phyloP scores from a whole-genome alignment of 2,797 vertebrate species.

The Morelia viridis region DNA sequence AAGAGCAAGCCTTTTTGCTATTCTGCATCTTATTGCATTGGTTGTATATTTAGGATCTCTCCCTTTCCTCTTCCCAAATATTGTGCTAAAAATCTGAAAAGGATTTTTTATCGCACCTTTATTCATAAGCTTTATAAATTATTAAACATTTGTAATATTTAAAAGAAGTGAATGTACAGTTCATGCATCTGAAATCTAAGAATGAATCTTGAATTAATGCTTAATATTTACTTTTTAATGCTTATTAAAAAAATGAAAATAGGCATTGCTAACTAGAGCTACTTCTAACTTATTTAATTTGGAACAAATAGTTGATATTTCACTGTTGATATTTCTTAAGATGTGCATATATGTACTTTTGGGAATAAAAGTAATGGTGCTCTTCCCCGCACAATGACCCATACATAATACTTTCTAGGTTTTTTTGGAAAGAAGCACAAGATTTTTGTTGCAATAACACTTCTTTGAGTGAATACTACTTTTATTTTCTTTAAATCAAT shows the following conservation, averaged over 20 bases:
- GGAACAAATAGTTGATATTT: constrained; percentile 16
- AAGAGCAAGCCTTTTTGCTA: constrained; percentile 51
- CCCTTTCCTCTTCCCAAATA: constrained; percentile 42
- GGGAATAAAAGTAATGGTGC: constrained; percentile 9
- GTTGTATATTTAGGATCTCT: constrained; percentile 10
- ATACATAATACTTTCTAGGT: background rate
- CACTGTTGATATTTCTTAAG: constrained; percentile 22
- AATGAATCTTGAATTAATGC: background rate
- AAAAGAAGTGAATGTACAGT: background rate
- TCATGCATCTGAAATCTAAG: background rate
- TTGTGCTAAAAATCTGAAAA: constrained; percentile 36
- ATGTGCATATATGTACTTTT: constrained; percentile 22
- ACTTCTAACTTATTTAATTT: background rate
- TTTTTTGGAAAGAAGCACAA: background rate
- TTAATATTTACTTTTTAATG: constrained; percentile 12
- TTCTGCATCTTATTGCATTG: constrained; percentile 27
- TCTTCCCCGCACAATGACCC: constrained; percentile 14
- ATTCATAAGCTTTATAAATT: background rate
- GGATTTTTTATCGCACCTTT: constrained; percentile 24
- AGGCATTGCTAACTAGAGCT: constrained; percentile 12
- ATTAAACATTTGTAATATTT: constrained; percentile 37
- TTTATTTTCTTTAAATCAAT: constrained; percentile 9
- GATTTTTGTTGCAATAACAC: background rate
- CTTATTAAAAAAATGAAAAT: constrained; percentile 18
- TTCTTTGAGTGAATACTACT: background rate